Evolutionary conservation across 2,113 vertebrate species (phyloP), one percentile per base, ranked within the genome.

Genomic region (Ageneiosus marmoratus): DNA sequence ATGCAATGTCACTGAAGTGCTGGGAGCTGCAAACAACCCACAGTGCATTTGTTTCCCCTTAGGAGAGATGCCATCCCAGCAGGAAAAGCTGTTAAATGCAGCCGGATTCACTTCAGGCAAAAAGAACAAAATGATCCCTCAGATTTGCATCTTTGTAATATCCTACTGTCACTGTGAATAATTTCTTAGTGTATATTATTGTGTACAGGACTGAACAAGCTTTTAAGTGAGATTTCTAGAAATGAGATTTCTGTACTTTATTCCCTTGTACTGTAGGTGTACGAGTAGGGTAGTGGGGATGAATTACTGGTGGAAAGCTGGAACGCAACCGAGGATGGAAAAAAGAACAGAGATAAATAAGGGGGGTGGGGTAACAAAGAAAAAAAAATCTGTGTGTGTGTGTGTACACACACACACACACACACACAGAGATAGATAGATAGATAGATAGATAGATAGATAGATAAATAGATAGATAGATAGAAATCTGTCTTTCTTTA

Each of bases 171-270:
- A 72, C 9, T 22, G 10, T 44, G 20, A 24, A 44, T 69, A 9
- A 69, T 69, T 69, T 41, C 18, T 41, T 37, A 41, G 2, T 69
- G 65, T 12, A 72, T 48, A 8, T 72, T 48, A 15, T 73, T 73
- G n/a, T 29, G 34, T 24, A 44, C 37, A 41, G 24, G 63, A 67
- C 10, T 37, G 22, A 8, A 48, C 18, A 72, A 44, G 72, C 80
- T 86, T 77, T 48, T 80, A 37, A 77, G 55, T 77, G 44, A 73
- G 82, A 84, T 84, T 65, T 76, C 55, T 11, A 11, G 4, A 29
- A 32, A 5, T 22, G 4, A 53, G 67, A 27, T 44, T 32, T 18
- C 55, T 27, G 41, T 72, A 65, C n/a, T 67, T 82, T 18, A 41
- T 27, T 5, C 58, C 16, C 41, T 20, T 22, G 53, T 63, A 74